A percentile compares a stretch with the other conserved stretches of the same genome.
phyloP scores from a whole-genome alignment of 2,888 invertebrate species.

The Eretmocerus hayati region DNA sequence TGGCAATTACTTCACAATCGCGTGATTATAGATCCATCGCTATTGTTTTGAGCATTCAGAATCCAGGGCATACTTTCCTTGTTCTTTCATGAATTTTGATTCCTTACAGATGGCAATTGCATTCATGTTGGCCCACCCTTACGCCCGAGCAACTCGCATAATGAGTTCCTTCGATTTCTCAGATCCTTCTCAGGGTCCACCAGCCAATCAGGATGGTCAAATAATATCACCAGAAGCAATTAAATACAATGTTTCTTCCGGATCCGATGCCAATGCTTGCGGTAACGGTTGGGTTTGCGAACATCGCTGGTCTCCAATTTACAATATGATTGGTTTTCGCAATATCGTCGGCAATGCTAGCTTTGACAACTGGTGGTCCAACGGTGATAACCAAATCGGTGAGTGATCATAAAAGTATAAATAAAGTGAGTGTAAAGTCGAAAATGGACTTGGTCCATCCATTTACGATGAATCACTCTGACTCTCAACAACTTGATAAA shows the following conservation, averaged over 20 bases:
- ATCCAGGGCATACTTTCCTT: too few relatives aligned
- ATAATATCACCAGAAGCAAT: constrained; percentile 43
- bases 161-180: constrained; percentile 53
- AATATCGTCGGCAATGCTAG: constrained; percentile 37
- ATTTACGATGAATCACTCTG: too few relatives aligned
- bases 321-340: constrained; percentile 44
- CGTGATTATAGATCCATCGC: too few relatives aligned
- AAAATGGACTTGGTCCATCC: too few relatives aligned
- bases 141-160: constrained; percentile 50
- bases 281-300: constrained; percentile 46
- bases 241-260: constrained; percentile 23
- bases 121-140: constrained; percentile 56
- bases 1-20: too few relatives aligned
- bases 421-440: too few relatives aligned
- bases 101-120: constrained; percentile 48
- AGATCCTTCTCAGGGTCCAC: constrained; percentile 42
- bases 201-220: constrained; percentile 39
- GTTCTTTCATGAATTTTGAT: too few relatives aligned
- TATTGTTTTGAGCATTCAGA: too few relatives aligned
- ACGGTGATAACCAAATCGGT: constrained; percentile 48
- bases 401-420: too few relatives aligned
- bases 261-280: constrained; percentile 28
- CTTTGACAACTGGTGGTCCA: constrained; percentile 48
- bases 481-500: too few relatives aligned
- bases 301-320: constrained; percentile 42